Conservation (phyloP, 2,888 invertebrate genomes). For the Palloptera scutellata region DNA sequence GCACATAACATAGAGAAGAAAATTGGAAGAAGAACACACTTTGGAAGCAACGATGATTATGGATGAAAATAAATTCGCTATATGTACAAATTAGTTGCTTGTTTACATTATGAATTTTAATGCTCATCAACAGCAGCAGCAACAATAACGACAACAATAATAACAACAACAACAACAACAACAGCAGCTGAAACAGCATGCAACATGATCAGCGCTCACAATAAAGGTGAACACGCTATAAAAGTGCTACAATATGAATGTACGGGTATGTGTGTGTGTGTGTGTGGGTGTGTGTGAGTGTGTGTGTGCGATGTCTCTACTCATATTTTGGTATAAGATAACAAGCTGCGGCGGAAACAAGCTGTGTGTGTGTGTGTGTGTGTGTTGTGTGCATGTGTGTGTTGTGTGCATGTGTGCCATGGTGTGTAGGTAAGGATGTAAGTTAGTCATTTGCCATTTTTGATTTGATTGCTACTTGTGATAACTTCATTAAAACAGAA, state of each 20-base stretch:
- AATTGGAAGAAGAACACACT: background rate
- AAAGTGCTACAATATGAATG: no score
- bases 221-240: no score
- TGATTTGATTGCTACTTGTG: slow-evolving; percentile 21
- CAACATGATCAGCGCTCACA: no score
- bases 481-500: slow-evolving; percentile 10
- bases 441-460: slow-evolving; percentile 6
- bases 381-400: background rate
- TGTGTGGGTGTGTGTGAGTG: no score
- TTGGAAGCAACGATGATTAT: slow-evolving; percentile 20
- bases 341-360: no score
- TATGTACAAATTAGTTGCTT: slow-evolving; percentile 33
- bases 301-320: no score
- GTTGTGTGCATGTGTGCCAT: background rate
- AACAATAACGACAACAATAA: background rate
- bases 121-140: slow-evolving; percentile 25
- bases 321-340: no score
- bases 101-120: slow-evolving; percentile 36
- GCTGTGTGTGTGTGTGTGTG: background rate
- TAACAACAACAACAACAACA: background rate
- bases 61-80: slow-evolving; percentile 21
- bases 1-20: background rate
- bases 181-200: background rate
- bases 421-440: slow-evolving; percentile 4
- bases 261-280: no score